Conservation (phyloP, 2,113 vertebrate species). For the Eclectus roratus region DNA sequence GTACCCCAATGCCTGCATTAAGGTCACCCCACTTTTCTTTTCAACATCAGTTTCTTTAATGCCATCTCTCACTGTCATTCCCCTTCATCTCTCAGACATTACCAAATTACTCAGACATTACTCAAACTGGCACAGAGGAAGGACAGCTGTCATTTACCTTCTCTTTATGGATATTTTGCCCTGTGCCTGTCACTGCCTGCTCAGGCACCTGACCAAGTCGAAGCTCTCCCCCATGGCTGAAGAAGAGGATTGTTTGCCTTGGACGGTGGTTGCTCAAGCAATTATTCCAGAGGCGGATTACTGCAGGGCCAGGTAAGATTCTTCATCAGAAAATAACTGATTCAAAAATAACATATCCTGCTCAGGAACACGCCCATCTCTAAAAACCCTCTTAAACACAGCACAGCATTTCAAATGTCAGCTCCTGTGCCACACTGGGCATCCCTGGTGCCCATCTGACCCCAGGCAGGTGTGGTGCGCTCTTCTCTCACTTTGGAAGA, state of each 20-base stretch:
- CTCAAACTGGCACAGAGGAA: background rate
- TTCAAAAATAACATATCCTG: background rate
- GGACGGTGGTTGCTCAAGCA: background rate
- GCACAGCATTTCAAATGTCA: fast-evolving
- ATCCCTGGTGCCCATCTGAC: background rate
- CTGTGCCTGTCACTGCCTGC: fast-evolving
- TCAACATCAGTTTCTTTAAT: background rate
- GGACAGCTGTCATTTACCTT: background rate
- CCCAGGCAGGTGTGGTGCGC: background rate
- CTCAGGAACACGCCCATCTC: background rate
- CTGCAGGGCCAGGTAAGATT: background rate
- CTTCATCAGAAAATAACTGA: background rate
- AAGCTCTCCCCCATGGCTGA: background rate
- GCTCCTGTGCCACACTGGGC: background rate
- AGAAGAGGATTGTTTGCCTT: background rate
- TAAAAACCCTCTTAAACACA: background rate
- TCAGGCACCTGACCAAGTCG: background rate
- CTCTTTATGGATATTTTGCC: background rate
- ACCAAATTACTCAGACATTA: background rate
- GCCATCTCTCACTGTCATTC: background rate
- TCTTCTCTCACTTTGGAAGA: background rate
- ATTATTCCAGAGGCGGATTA: background rate
- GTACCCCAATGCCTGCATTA: fast-evolving
- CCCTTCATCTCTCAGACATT: background rate
- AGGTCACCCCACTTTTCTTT: background rate